Conservation (phyloP, 1,140 invertebrate genomes). For the Papilio xuthus region DNA sequence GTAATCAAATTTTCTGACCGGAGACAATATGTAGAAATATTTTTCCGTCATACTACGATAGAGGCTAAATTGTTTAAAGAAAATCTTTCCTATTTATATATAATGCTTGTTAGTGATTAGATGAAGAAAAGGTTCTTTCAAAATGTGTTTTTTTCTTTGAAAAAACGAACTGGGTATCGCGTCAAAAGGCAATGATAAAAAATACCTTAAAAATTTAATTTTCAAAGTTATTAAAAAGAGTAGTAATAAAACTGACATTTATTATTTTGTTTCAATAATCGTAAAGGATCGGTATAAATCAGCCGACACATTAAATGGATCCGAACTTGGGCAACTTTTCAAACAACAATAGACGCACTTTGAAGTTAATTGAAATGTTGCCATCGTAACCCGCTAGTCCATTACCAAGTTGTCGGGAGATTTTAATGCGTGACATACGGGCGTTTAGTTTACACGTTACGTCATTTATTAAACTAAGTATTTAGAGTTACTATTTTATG, state of each 20-base stretch:
- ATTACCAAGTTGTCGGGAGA: constrained; percentile 9
- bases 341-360: constrained; percentile 43
- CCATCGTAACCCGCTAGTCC: constrained; percentile 20
- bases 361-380: constrained; percentile 45
- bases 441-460: background rate
- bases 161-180: too few species aligned
- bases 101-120: too few species aligned
- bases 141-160: too few species aligned
- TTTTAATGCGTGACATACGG: constrained; percentile 18
- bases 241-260: background rate
- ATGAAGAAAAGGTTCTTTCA: too few species aligned
- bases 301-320: background rate
- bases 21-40: constrained; percentile 12
- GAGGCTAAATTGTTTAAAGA: background rate
- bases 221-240: background rate
- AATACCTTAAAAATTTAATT: background rate
- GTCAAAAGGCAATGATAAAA: too few species aligned
- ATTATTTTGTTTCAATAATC: constrained; percentile 20
- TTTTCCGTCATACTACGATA: background rate
- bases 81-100: too few species aligned
- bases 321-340: constrained; percentile 18
- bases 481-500: background rate
- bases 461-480: constrained; percentile 7
- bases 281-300: constrained; percentile 29
- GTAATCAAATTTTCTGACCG: constrained; percentile 13